Evolutionary conservation across 2,888 invertebrate genomes (phyloP).

Genomic region (Meteorus colon): DNA sequence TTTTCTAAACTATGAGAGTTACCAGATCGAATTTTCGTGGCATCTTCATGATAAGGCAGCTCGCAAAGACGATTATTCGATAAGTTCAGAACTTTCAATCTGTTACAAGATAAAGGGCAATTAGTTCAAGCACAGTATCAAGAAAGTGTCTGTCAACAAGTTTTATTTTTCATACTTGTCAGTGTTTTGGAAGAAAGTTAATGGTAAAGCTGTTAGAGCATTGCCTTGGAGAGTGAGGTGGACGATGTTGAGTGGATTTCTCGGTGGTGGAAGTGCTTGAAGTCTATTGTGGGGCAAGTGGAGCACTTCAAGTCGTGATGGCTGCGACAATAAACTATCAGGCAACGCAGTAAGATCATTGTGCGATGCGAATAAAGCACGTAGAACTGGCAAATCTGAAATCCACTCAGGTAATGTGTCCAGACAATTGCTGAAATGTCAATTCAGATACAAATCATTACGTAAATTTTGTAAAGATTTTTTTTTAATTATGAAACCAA

Average conservation of each 20-base stretch:
- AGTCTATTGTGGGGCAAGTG: slow-evolving; percentile 87
- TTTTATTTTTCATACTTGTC: slow-evolving; percentile 74
- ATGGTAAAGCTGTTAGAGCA: slow-evolving; percentile 83
- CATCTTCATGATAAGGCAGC: slow-evolving; percentile 79
- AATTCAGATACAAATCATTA: not conserved
- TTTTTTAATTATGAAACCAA: not conserved
- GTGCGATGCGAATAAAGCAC: slow-evolving; percentile 84
- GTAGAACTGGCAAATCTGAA: slow-evolving; percentile 82
- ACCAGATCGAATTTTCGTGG: slow-evolving; percentile 56
- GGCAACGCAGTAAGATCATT: slow-evolving; percentile 82
- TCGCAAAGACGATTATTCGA: slow-evolving; percentile 86
- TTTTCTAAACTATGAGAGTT: slow-evolving; percentile 76
- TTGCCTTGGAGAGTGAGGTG: slow-evolving; percentile 85
- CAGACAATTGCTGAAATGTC: slow-evolving; percentile 78
- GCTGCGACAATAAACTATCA: slow-evolving; percentile 84
- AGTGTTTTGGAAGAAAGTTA: slow-evolving; percentile 81
- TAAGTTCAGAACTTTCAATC: slow-evolving; percentile 82
- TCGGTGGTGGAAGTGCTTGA: slow-evolving; percentile 82
- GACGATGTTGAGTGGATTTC: slow-evolving; percentile 80
- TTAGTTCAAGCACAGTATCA: slow-evolving; percentile 72
- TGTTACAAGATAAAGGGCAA: slow-evolving; percentile 54
- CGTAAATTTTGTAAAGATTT: slow-evolving; percentile 16
- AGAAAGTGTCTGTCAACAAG: slow-evolving; percentile 74
- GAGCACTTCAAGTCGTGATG: slow-evolving; percentile 82
- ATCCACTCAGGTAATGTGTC: slow-evolving; percentile 85